Evolutionary conservation across 2,797 vertebrate genomes (phyloP), one percentile per base, ranked within the genome.

Genomic region (Epinephelus malabaricus): DNA sequence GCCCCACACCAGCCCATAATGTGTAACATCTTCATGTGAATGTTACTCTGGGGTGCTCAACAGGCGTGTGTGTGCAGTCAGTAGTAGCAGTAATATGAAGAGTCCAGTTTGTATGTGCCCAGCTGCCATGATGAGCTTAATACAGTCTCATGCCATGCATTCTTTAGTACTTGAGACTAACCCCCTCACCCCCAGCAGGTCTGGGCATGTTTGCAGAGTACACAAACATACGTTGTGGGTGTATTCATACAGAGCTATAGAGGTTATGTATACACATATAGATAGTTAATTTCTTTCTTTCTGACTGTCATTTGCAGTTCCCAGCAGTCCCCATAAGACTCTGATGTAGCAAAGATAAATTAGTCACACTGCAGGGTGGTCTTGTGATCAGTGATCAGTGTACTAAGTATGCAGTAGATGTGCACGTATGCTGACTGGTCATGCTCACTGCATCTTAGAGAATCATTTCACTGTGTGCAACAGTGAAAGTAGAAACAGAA

Each of bases 111-210:
- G 40, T 55, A 15, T 65, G 45, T 65, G 54, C 43, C 55, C 83
- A 74, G 67, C 62, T 87, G 81, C 83, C 61, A 10, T 13, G n/a
- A 30, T 34, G 15, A 64, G n/a, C 23, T 51, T 45, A 34, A 56
- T 43, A 69, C n/a, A 53, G 27, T 5, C 0, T 64, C 88, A 88
- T 89, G 61, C 82, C 85, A 50, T 18, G 9, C 86, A 92, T 94
- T 88, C 76, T 69, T 89, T 58, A 14, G 46, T 25, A 1, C 53
- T 46, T 11, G 11, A 30, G 2, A 23, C 59, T 21, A 15, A 1
- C 63, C 49, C 18, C 53, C 1, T 53, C 30, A 4, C 5, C 65
- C 25, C 45, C 34, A 46, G 67, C 88, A 82, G 50, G 86, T 71
- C 68, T 7, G n/a, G 34, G 45, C 90, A 19, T 49, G 88, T 82